Base-by-base conservation (phyloP, 2,888 invertebrate species). In the Pheosia tremula region DNA sequence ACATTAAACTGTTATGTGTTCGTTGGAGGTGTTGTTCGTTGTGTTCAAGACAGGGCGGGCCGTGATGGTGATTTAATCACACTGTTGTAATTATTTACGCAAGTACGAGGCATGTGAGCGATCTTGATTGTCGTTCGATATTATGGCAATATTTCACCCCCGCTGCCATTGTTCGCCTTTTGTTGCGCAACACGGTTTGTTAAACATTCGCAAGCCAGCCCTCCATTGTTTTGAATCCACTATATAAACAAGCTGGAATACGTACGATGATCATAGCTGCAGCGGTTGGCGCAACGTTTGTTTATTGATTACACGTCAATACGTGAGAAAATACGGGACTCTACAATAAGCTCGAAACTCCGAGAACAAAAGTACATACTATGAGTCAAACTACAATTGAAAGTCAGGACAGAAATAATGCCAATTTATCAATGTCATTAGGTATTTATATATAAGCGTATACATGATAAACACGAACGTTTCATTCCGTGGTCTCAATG, bases 151-250 rank as follows among this genome's bases (percentile, higher is more conserved):
- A 90, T 81, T 79, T 77, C 79, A 80, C 80, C 80, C 77, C 77
- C 71, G 70, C 77, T 66, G 72, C 85, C 85, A 91, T 93, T 93
- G 92, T 93, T 91, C 89, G 76, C 76, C 71, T 77, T 77, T 77
- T 80, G 84, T 90, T 91, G 85, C 88, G 85, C 88, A 90, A 91
- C 83, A 69, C 65, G 87, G 86, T 91, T 91, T 92, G 80, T 80
- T 84, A 91, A 93, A 93, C 87, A 91, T 84, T 82, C 69, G 76
- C 82, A 77, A 82, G 81, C 79, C 75, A 81, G 75, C 78, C 77
- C 78, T 78, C 80, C 74, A 85, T 86, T 89, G 90, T 90, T 88
- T 84, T 83, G 84, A 55, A 75, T 84, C 85, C 69, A 71, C 77
- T 81, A 74, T 84, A 84, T 87, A 88, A 90, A 89, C 89, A 86